Evolutionary conservation across 2,113 vertebrate species (phyloP), one percentile per base, ranked within the genome.

Genomic region (Motacilla alba): DNA sequence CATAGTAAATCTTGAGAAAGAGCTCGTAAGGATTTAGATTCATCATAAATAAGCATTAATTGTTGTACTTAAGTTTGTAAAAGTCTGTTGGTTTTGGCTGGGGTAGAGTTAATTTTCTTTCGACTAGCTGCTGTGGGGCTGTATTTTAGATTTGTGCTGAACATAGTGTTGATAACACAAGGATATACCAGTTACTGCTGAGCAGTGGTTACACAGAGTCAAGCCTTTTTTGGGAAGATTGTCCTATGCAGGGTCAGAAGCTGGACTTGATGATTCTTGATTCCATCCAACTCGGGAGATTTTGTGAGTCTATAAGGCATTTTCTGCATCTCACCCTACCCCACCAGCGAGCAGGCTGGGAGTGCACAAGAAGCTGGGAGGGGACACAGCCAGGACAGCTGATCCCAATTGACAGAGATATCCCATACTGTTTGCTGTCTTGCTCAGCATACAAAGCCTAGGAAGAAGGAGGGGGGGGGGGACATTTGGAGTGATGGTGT

Each of bases 41-140:
- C 59, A 87, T 30, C 52, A 90, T 47, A 89, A 92, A 91, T 60
- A 95, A 83, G 20, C 37, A 77, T 43, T 52, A 92, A 83, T 33
- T 37, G 15, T 39, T 59, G 49, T 31, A 44, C 30, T 44, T 35
- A 44, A 83, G 80, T 41, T 56, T 83, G 27, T n/a, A 59, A 27
- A 33, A 87, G 7, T 7, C 4, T 60, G 17, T 18, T 72, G 14
- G 4, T 9, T 84, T 85, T n/a, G 15, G 23, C 35, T 64, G 17
- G n/a, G 26, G 11, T 35, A 41, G 30, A 56, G 21, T 35, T 63
- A 35, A 31, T 88, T 80, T 72, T 64, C 16, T 27, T 44, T 43
- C 64, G 3, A 74, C 30, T 14, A 24, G 39, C n/a, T 83, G 6
- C 7, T 28, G 9, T 39, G 21, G 10, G 23, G 8, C 8, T 63